These are phyloP conservation scores for Cichlasoma orientale DNA, from an alignment of 2,797 vertebrate species.

Conservation along the genomic window DNA sequence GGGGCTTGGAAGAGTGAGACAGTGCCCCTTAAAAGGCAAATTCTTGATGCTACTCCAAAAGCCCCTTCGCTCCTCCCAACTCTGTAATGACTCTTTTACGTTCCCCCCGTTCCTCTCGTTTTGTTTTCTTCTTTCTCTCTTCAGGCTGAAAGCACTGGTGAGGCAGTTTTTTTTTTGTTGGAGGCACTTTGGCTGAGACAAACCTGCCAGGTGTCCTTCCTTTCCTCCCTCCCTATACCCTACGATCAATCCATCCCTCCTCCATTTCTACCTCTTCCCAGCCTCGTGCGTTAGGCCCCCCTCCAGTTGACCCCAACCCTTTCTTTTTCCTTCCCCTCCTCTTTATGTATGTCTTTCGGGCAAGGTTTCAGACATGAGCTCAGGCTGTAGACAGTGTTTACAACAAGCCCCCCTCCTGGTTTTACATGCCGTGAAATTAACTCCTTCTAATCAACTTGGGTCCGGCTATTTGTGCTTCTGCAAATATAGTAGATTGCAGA, in stretches of 20 bases:
- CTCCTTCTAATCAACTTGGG: constrained; percentile 63
- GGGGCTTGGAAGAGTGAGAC: constrained; percentile 54
- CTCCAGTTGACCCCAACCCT: constrained; percentile 17
- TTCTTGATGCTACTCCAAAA: constrained; percentile 74
- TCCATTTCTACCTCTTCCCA: neutral
- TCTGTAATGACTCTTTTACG: constrained; percentile 45
- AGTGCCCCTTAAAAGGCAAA: constrained; percentile 80
- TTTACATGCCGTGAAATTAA: constrained; percentile 70
- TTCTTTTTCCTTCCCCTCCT: constrained; percentile 1
- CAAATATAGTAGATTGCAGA: neutral
- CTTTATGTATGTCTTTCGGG: constrained; percentile 19
- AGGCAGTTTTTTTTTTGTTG: constrained; percentile 36
- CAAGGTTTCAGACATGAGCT: constrained; percentile 64
- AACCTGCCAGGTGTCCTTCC: constrained; percentile 55
- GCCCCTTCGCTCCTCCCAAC: constrained; percentile 15
- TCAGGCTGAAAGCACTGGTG: constrained; percentile 5
- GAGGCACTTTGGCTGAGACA: constrained; percentile 42
- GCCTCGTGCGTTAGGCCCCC: neutral
- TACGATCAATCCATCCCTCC: neutral
- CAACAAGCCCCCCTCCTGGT: constrained; percentile 53
- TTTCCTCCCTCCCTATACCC: neutral
- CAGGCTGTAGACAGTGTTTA: constrained; percentile 63
- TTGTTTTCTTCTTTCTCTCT: constrained; percentile 31
- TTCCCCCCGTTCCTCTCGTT: neutral
- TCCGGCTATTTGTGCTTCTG: constrained; percentile 4